These are phyloP conservation scores for Crepidodera aurea DNA, from an alignment of 2,888 invertebrate species.

Conservation along the genomic window DNA sequence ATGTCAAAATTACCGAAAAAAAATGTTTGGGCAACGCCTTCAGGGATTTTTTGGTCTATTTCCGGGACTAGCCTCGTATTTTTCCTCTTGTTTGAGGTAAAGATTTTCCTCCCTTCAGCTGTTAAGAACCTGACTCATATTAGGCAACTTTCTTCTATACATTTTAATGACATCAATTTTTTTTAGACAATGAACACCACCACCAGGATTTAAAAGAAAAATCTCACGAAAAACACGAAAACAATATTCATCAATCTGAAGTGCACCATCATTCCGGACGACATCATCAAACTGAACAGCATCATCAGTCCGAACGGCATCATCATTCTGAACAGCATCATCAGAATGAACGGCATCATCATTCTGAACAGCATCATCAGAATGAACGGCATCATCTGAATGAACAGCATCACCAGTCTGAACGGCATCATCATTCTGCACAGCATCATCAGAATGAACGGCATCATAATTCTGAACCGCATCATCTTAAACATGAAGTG, in stretches of 20 bases:
- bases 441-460: neutral
- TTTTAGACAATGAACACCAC: neutral
- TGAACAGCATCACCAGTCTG: neutral
- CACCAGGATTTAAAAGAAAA: constrained; percentile 4
- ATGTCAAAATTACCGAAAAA: too few species aligned
- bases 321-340: neutral
- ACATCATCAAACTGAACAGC: neutral
- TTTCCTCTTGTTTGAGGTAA: too few species aligned
- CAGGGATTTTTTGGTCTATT: too few species aligned
- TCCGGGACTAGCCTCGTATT: too few species aligned
- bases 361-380: neutral
- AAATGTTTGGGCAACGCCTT: too few species aligned
- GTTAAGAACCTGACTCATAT: too few species aligned
- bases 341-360: neutral
- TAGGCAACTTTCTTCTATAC: too few species aligned
- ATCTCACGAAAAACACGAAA: neutral
- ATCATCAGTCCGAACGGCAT: neutral
- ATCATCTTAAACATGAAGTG: neutral
- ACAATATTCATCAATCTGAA: neutral
- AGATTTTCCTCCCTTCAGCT: too few species aligned
- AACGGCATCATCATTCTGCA: neutral
- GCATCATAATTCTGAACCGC: neutral
- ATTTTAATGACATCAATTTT: neutral
- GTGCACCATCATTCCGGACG: neutral
- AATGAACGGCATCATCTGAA: neutral